Evolutionary conservation across 2,888 invertebrate genomes (phyloP), one percentile per base, ranked within the genome.

Genomic region (Unio pictorum): DNA sequence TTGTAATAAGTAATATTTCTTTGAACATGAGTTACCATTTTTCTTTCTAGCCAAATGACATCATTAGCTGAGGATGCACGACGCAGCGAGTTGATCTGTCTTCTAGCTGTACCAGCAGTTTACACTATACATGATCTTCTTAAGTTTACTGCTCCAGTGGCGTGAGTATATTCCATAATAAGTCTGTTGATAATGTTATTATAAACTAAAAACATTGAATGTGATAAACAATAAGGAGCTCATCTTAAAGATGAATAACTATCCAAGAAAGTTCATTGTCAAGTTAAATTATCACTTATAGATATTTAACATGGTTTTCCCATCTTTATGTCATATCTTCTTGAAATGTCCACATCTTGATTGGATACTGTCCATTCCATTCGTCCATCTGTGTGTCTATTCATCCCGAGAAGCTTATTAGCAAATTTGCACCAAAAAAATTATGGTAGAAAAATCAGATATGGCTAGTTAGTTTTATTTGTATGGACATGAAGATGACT

Each of bases 61-160:
- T 80, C 85, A 20, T 62, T 88, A 56, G 80, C 83, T 60, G 86
- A 87, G 59, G 87, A 85, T 54, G 80, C 84, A 5, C 80, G 93
- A 45, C 90, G 93, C 61, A 97, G 96, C 67, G 94, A 95, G 84
- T 84, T 90, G 83, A 84, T 90, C 34, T 90, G 89, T 74, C 88
- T 90, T 84, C 71, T 90, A 63, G 85, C 86, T 62, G 89, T 90
- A 3, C 90, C 90, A 30, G 88, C 89, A 26, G 83, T 83, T 23
- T 84, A 88, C 71, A 96, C 96, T 18, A 97, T 97, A 77, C 95
- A 96, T 75, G 99, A 99, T 90, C 92, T 99, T 64, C 91, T 99
- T 55, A 95, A 95, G 28, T 99, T 99, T 89, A 95, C 97, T 55
- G 97, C 97, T 0, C 97, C 98, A 11, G 97, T 97, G 84, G 95